A percentile compares a stretch with the other conserved stretches of the same genome.
phyloP scores from a whole-genome alignment of 2,797 vertebrate species.

The Myotis myotis region DNA sequence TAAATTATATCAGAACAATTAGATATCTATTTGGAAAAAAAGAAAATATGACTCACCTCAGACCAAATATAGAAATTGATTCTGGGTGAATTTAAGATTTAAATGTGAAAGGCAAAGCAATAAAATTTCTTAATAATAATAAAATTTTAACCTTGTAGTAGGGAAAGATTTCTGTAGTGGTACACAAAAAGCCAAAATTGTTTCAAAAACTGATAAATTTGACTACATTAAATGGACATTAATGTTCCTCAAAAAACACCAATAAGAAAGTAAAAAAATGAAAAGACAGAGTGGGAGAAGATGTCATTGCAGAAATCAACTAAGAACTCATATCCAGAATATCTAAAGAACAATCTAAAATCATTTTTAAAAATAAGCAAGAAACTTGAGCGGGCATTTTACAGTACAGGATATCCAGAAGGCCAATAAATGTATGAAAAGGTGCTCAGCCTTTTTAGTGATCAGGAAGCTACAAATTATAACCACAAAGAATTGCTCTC shows the following conservation, averaged over 20 bases:
- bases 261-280: neutral
- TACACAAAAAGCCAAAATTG: neutral
- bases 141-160: neutral
- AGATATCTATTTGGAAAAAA: neutral
- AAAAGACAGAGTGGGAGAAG: neutral
- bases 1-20: neutral
- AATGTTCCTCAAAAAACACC: neutral
- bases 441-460: neutral
- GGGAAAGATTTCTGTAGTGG: neutral
- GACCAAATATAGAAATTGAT: neutral
- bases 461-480: neutral
- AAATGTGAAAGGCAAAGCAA: neutral
- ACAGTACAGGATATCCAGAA: neutral
- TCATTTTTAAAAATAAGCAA: neutral
- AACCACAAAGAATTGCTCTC: neutral
- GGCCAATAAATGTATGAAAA: neutral
- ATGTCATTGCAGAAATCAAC: neutral
- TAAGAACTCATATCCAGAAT: neutral
- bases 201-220: neutral
- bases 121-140: neutral
- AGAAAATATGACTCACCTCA: neutral
- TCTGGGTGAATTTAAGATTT: neutral
- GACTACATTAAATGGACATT: neutral
- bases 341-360: neutral
- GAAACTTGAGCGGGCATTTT: neutral